These are phyloP conservation scores for Serripes groenlandicus DNA, from an alignment of 2,888 invertebrate genomes.

Conservation along the genomic window DNA sequence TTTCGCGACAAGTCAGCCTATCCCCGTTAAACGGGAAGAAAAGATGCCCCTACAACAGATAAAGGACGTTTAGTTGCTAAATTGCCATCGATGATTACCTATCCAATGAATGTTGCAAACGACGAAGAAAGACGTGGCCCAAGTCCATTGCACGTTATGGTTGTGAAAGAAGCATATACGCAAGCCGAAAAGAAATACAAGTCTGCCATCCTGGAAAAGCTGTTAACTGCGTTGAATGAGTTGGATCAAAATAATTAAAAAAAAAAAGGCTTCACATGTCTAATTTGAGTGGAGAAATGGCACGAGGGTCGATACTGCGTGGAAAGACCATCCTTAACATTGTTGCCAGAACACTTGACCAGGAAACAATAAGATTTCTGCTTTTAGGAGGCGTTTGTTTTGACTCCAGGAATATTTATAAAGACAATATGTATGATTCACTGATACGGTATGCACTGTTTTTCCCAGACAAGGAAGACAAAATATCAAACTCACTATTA, in stretches of 20 bases:
- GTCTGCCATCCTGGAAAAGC: neutral
- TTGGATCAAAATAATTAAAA: no score
- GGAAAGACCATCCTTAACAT: neutral
- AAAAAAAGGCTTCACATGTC: neutral
- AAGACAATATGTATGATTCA: neutral
- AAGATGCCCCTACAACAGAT: neutral
- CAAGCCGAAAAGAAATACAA: neutral
- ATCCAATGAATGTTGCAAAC: neutral
- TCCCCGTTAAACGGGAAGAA: neutral
- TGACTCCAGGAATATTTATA: neutral
- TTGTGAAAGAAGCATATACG: conserved; percentile 7
- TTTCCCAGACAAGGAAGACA: neutral
- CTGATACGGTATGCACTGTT: neutral
- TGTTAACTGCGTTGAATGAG: neutral
- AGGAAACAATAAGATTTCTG: neutral
- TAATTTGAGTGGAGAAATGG: neutral
- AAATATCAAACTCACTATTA: no score
- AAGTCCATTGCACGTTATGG: conserved; percentile 18
- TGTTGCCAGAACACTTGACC: neutral
- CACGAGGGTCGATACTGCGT: neutral
- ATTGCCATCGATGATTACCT: neutral
- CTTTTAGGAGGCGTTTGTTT: neutral
- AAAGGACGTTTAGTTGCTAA: neutral
- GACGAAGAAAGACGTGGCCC: neutral
- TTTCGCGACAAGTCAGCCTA: neutral